phyloP scores from a whole-genome alignment of 2,797 vertebrate genomes.

The Glyptemys insculpta region DNA sequence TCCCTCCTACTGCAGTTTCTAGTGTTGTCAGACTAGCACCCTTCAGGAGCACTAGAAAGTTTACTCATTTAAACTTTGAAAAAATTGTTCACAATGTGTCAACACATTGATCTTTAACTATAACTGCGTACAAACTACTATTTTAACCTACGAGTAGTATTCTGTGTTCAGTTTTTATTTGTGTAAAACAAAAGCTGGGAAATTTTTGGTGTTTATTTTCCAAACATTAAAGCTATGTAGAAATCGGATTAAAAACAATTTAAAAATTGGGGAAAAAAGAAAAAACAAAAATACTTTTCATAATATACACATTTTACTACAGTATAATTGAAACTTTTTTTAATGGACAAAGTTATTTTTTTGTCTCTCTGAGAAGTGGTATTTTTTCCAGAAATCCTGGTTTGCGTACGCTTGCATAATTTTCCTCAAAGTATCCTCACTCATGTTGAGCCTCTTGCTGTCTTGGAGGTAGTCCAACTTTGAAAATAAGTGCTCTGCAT shows the following conservation, averaged over 20 bases:
- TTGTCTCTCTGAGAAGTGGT: not conserved
- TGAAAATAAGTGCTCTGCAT: not conserved
- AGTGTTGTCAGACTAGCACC: not conserved
- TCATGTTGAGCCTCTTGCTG: not conserved
- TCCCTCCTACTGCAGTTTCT: not conserved
- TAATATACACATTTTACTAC: not conserved
- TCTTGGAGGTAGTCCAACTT: not conserved
- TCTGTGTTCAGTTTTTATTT: not conserved
- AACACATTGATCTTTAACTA: not conserved
- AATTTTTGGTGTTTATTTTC: not conserved
- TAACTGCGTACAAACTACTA: not conserved
- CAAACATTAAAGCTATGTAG: not conserved
- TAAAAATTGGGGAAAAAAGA: not conserved
- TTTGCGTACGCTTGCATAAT: not conserved
- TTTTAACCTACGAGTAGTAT: not conserved
- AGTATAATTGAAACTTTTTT: not conserved
- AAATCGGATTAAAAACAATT: not conserved
- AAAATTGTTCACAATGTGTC: accelerated
- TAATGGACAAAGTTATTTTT: not conserved
- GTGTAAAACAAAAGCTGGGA: not conserved
- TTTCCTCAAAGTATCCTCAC: not conserved
- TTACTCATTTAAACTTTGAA: not conserved
- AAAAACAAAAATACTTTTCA: not conserved
- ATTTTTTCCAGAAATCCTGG: not conserved
- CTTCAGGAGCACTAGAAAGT: not conserved